Evolutionary conservation across 1,140 invertebrate genomes (phyloP), one percentile per base, ranked within the genome.

Genomic region (Dinoponera quadriceps): DNA sequence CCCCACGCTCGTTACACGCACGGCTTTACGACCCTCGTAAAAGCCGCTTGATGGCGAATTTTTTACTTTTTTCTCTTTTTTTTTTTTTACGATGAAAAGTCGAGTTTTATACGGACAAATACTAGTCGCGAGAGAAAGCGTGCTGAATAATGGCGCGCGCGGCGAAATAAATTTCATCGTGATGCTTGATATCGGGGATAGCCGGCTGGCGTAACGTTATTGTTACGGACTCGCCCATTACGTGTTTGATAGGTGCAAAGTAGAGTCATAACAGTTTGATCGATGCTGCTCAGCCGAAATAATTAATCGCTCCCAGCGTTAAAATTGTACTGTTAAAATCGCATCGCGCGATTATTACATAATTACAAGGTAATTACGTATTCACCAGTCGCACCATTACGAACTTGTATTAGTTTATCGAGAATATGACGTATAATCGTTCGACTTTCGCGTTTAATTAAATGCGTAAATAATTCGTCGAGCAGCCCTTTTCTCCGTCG

Each of bases 41-140:
- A 80, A 60, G 66, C 25, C n/a, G 38, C 29, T 81, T 48, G 38
- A 60, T 59, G 77, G 22, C 27, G 22, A 66, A 48, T 55, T 54
- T 18, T 80, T 57, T n/a, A 1, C 4, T 18, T 7, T 57, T 57
- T 57, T 44, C 11, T 44, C 38, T 44, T 7, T 7, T 44, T 44
- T 11, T 20, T 60, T 81, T 80, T 81, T 68, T 44, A 71, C 38
- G 22, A 16, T 48, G 54, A 72, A 81, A 81, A 72, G 27, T 48
- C 60, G 54, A 27, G 54, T 81, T 81, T 81, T 81, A 81, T 59
- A 44, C 54, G 44, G 77, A 81, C 55, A 72, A 81, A 57, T 72
- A 48, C 38, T 5, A 27, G 18, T 22, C 51, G 38, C 25, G 4
- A n/a, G 66, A 81, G 54, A 81, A 49, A 59, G 77, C 55, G n/a